Conservation (phyloP, 2,888 invertebrate genomes). For the Chirona hameri region DNA sequence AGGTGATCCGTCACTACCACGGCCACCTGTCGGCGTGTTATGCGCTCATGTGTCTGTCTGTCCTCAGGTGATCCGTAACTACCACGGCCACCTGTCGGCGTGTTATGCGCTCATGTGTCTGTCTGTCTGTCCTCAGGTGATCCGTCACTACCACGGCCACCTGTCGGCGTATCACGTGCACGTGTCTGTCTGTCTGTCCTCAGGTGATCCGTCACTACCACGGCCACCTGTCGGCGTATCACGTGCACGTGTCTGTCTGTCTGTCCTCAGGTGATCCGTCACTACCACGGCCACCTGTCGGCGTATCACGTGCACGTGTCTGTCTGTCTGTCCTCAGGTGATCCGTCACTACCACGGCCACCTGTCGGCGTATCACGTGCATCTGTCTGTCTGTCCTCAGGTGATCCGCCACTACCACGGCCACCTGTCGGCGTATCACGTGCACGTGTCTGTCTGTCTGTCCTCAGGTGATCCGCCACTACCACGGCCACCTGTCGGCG, state of each 20-base stretch:
- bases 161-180: constrained; percentile 92
- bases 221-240: constrained; percentile 95
- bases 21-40: constrained; percentile 97
- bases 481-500: constrained; percentile 97
- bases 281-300: constrained; percentile 98
- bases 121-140: constrained; percentile 58
- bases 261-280: constrained; percentile 72
- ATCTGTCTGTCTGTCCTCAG: constrained; percentile 48
- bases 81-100: constrained; percentile 97
- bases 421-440: constrained; percentile 93
- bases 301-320: constrained; percentile 80
- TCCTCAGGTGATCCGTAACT: constrained; percentile 83
- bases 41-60: constrained; percentile 54
- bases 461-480: constrained; percentile 83
- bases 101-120: constrained; percentile 69
- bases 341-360: constrained; percentile 99
- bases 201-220: constrained; percentile 96
- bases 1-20: constrained; percentile 96
- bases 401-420: constrained; percentile 98
- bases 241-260: constrained; percentile 60
- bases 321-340: constrained; percentile 55
- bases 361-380: constrained; percentile 88
- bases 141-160: constrained; percentile 98
- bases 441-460: constrained; percentile 54
- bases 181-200: constrained; percentile 44